Conservation (phyloP, 2,113 vertebrate genomes). For the Dipodomys ordii region DNA sequence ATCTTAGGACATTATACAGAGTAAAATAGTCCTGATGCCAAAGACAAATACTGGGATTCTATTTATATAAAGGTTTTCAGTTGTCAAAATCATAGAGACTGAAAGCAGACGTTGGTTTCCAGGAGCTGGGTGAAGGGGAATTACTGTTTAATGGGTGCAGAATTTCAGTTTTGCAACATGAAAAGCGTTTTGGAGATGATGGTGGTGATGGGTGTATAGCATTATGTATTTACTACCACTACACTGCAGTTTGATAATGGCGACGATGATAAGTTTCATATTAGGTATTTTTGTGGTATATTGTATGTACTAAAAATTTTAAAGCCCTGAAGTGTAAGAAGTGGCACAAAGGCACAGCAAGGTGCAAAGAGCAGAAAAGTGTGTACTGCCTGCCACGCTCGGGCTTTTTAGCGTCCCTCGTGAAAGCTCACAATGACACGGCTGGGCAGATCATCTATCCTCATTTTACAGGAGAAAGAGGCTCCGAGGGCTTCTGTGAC, state of each 20-base stretch:
- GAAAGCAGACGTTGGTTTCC: not conserved
- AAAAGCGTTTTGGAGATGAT: not conserved
- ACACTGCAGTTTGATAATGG: not conserved
- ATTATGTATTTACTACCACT: not conserved
- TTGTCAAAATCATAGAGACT: not conserved
- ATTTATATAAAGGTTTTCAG: not conserved
- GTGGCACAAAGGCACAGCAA: not conserved
- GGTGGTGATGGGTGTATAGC: not conserved
- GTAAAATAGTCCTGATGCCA: not conserved
- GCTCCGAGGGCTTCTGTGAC: conserved; percentile 28
- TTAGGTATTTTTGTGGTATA: not conserved
- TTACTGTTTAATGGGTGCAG: not conserved
- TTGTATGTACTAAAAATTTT: not conserved
- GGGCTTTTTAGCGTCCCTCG: not conserved
- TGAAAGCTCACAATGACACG: not conserved
- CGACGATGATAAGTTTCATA: not conserved
- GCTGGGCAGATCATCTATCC: not conserved
- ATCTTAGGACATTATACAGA: not conserved
- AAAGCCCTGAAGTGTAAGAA: not conserved
- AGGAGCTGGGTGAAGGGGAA: not conserved
- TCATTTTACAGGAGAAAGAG: not conserved
- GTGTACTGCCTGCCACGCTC: not conserved
- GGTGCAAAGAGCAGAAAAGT: not conserved
- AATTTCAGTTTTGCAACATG: not conserved
- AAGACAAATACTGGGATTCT: not conserved